Percentiles rank a stretch among this genome's conserved stretches.
Conservation (phyloP, 2,113 vertebrate genomes). For the Lagopus muta region DNA sequence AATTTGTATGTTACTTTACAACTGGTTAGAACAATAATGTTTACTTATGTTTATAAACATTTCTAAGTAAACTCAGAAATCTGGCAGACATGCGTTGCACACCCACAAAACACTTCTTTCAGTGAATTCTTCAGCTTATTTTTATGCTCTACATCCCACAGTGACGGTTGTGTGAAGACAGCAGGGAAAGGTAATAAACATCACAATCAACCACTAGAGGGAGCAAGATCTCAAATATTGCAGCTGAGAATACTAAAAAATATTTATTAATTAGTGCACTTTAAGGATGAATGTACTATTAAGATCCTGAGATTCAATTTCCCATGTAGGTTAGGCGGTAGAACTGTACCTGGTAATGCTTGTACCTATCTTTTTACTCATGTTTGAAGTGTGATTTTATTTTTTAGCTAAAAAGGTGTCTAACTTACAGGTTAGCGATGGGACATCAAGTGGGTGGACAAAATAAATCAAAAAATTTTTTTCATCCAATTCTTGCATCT, state of each 20-base stretch:
- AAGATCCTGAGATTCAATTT: not conserved
- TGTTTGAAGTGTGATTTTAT: not conserved
- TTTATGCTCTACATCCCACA: not conserved
- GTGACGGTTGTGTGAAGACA: not conserved
- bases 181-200: not conserved
- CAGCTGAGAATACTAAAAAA: not conserved
- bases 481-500: not conserved
- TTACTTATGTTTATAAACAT: not conserved
- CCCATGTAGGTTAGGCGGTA: not conserved
- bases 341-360: not conserved
- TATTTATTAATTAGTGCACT: not conserved
- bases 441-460: not conserved
- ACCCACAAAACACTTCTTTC: not conserved
- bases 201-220: slow-evolving; percentile 20
- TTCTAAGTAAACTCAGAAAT: not conserved
- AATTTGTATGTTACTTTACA: not conserved
- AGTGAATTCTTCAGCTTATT: not conserved
- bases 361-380: not conserved
- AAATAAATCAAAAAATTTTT: not conserved
- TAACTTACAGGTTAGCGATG: not conserved
- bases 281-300: not conserved
- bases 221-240: slow-evolving; percentile 28
- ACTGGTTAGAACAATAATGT: not conserved
- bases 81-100: not conserved
- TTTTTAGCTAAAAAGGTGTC: not conserved